phyloP scores from a whole-genome alignment of 2,888 invertebrate species.

The Clusia tigrina region DNA sequence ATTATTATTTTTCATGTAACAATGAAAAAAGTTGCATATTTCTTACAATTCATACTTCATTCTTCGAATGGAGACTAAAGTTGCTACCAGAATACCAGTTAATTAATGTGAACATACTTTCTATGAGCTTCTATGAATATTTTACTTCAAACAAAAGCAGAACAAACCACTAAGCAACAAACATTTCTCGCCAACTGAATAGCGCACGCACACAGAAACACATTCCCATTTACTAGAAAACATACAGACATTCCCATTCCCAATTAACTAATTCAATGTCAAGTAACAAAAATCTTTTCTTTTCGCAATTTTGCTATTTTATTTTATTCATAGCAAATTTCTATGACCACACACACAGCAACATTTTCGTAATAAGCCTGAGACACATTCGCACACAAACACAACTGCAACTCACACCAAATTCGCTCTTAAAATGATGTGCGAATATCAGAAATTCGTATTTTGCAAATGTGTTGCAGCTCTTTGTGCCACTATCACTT shows the following conservation, averaged over 20 bases:
- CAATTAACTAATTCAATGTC: neutral
- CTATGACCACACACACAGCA: slow-evolving; percentile 18
- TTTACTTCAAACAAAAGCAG: neutral
- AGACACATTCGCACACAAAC: slow-evolving; percentile 14
- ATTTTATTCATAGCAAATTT: slow-evolving; percentile 4
- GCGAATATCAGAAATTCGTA: no score
- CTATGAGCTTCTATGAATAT: no score
- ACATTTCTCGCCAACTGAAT: neutral
- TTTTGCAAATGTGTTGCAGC: no score
- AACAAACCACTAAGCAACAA: neutral
- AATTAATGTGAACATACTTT: no score
- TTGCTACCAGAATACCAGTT: no score
- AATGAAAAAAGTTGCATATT: no score
- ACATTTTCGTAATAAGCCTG: neutral
- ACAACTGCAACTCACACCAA: slow-evolving; percentile 16
- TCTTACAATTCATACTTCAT: no score
- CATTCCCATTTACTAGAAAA: neutral
- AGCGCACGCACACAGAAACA: neutral
- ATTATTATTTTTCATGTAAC: no score
- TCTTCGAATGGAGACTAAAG: no score
- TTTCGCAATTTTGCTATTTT: neutral
- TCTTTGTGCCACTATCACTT: neutral
- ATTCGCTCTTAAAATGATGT: neutral
- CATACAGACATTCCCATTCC: neutral
- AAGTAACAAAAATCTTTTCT: slow-evolving; percentile 1